phyloP scores from a whole-genome alignment of 2,888 invertebrate genomes.

The Plemyria rubiginata region DNA sequence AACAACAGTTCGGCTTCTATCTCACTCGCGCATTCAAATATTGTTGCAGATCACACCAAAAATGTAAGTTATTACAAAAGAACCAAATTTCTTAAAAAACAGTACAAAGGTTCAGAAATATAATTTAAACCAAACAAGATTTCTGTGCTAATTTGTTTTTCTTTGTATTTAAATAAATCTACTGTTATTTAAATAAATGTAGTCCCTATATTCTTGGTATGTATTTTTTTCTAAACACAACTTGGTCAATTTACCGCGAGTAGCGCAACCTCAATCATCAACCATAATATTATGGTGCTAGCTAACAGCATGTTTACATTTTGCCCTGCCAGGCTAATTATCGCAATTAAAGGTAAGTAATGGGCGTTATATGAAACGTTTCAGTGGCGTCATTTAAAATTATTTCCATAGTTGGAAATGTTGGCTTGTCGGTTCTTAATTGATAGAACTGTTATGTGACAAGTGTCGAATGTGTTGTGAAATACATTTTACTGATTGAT shows the following conservation, averaged over 20 bases:
- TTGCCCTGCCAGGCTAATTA: constrained; percentile 41
- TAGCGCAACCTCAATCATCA: constrained; percentile 40
- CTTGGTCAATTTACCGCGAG: constrained; percentile 16
- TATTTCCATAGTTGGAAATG: constrained; percentile 18
- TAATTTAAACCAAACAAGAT: too few relatives aligned
- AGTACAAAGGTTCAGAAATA: too few relatives aligned
- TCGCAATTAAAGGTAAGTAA: constrained; percentile 31
- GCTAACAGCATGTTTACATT: constrained; percentile 42
- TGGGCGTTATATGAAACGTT: constrained; percentile 21
- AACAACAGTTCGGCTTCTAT: too few relatives aligned
- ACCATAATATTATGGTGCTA: constrained; percentile 39
- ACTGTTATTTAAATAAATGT: too few relatives aligned
- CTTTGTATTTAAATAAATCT: too few relatives aligned
- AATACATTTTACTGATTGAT: constrained; percentile 22
- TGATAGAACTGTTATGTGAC: constrained; percentile 21
- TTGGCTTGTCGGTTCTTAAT: constrained; percentile 18
- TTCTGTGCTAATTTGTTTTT: too few relatives aligned
- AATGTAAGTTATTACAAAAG: too few relatives aligned
- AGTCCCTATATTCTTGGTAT: too few relatives aligned
- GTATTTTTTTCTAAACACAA: constrained; percentile 6
- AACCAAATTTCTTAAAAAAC: too few relatives aligned
- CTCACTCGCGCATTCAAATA: too few relatives aligned
- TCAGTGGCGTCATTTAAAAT: constrained; percentile 21
- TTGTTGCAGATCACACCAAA: too few relatives aligned
- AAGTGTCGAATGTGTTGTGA: constrained; percentile 20